Percentiles rank a stretch among this genome's conserved stretches.
Evolutionary conservation across 2,888 invertebrate species (phyloP).

Genomic region (Euclidia mi): DNA sequence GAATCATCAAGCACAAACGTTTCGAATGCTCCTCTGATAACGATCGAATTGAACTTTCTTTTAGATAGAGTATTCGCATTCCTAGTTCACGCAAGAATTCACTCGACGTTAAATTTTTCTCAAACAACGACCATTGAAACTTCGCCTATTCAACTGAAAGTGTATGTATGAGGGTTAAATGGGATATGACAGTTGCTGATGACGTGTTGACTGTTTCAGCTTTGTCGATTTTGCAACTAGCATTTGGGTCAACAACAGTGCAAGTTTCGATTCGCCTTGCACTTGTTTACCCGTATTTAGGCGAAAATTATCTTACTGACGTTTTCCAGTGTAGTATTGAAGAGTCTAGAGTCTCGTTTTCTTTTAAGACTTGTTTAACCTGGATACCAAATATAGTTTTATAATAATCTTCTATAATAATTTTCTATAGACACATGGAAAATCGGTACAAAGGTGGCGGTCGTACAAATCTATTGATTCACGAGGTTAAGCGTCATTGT

Average conservation of each 20-base stretch:
- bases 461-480: too few relatives aligned
- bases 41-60: slow-evolving; percentile 64
- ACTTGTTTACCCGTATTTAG: slow-evolving; percentile 13
- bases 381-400: too few relatives aligned
- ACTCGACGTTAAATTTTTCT: slow-evolving; percentile 71
- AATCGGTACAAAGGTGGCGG: too few relatives aligned
- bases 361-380: too few relatives aligned
- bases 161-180: too few relatives aligned
- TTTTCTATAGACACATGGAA: too few relatives aligned
- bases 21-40: slow-evolving; percentile 18
- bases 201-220: slow-evolving; percentile 14
- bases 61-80: slow-evolving; percentile 70
- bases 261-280: slow-evolving; percentile 8
- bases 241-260: slow-evolving; percentile 6
- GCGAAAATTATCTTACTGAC: neutral
- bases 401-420: too few relatives aligned
- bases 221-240: slow-evolving; percentile 10
- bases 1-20: slow-evolving; percentile 36
- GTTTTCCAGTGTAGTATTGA: too few relatives aligned
- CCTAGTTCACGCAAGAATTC: slow-evolving; percentile 73
- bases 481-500: too few relatives aligned
- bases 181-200: slow-evolving; percentile 18
- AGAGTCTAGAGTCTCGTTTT: too few relatives aligned
- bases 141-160: slow-evolving; percentile 67
- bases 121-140: slow-evolving; percentile 75